Evolutionary conservation across 2,797 vertebrate genomes (phyloP).

Genomic region (Sebastes diploproa): DNA sequence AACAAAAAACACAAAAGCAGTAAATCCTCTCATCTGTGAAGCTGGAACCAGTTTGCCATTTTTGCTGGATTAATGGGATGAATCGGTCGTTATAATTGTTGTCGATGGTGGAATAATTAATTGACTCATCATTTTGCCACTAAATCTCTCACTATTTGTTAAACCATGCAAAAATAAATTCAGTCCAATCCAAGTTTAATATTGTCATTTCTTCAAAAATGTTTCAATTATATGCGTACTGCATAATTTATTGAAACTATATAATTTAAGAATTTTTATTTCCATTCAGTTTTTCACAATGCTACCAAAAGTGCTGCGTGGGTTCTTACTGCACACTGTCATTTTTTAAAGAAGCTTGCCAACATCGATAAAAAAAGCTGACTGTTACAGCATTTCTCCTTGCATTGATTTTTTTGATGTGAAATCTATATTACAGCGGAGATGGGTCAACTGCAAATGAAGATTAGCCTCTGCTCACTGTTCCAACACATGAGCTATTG

Average conservation of each 20-base stretch:
- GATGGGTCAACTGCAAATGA: constrained; percentile 27
- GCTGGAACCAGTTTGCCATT: background rate
- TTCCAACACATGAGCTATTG: background rate
- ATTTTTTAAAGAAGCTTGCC: background rate
- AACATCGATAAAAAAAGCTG: background rate
- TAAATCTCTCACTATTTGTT: background rate
- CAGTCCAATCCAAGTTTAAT: background rate
- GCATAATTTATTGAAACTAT: background rate
- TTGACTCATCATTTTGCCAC: background rate
- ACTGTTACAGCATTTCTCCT: constrained; percentile 8
- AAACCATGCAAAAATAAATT: background rate
- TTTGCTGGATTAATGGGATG: background rate
- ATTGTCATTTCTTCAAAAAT: background rate
- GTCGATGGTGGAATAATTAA: background rate
- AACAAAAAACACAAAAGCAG: background rate
- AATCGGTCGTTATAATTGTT: background rate
- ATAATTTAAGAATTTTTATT: background rate
- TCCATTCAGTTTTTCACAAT: background rate
- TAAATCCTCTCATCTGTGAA: background rate
- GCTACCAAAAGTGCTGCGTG: background rate
- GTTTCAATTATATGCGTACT: background rate
- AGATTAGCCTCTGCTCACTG: constrained; percentile 10
- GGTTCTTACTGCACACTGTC: background rate
- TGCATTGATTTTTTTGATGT: constrained; percentile 25
- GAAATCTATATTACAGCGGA: constrained; percentile 37